Conservation (phyloP, 2,113 vertebrate species). For the Halichoerus grypus region DNA sequence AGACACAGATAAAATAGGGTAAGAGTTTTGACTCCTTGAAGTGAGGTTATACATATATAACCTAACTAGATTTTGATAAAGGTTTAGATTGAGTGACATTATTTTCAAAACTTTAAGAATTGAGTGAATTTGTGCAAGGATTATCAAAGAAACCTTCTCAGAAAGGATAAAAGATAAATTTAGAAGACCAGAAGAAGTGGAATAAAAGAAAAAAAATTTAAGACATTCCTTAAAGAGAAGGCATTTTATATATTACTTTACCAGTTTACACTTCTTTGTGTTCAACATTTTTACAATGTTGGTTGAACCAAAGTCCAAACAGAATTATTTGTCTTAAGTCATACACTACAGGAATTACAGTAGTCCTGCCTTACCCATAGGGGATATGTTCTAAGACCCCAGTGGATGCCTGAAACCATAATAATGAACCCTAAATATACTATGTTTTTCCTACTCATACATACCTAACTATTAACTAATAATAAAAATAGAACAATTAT, state of each 20-base stretch:
- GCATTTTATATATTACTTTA: neutral
- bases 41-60: neutral
- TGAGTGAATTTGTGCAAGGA: neutral
- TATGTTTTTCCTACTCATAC: neutral
- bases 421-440: neutral
- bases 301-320: neutral
- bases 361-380: neutral
- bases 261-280: neutral
- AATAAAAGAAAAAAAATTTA: neutral
- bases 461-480: neutral
- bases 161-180: neutral
- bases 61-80: neutral
- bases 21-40: neutral
- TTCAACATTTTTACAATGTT: neutral
- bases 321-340: neutral
- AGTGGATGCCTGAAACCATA: neutral
- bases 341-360: neutral
- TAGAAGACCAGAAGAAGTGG: neutral
- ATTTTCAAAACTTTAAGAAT: slow-evolving; percentile 54
- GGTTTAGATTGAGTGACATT: neutral
- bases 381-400: neutral
- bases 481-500: neutral
- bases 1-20: neutral
- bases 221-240: neutral
- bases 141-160: neutral